Evolutionary conservation across 2,888 invertebrate genomes (phyloP), one percentile per base, ranked within the genome.

Genomic region (Rhagium mordax): DNA sequence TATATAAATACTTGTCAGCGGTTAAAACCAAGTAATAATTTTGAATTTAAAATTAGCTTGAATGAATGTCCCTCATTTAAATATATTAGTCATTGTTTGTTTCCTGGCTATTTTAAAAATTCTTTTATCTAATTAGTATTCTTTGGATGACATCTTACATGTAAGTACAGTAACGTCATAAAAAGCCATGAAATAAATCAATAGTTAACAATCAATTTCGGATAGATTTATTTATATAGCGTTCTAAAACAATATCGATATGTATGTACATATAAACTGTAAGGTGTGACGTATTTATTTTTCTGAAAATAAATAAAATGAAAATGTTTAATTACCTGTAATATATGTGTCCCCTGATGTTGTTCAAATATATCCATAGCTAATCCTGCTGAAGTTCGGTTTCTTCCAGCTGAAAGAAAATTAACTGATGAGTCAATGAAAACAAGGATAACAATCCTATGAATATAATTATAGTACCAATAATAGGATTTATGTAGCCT

Each of bases 281-380:
- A 20, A 13, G 21, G n/a, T n/a, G n/a, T 20, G 13, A 21, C 18
- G 13, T 53, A n/a, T 20, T 53, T 51, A 5, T 15, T 49, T 15
- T 7, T 15, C 16, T n/a, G 13, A 13, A 24, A 2, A 21, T 24
- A 13, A 20, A 53, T 20, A 21, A 13, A n/a, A 2, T 53, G 8
- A n/a, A n/a, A n/a, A n/a, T 53, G 15, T 24, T 61, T 61, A 55
- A 76, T 88, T 89, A 98, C 98, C 95, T 98, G 98, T 81, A 98
- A 91, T 88, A 98, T 98, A 89, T 98, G 98, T 79, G 98, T 98
- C 87, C 98, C 98, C 89, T 98, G 98, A 88, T 98, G 97, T 87
- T 96, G 96, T 88, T 98, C 98, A 88, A 98, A 98, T 86, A 96
- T 91, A 84, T 97, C 96, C 91, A 96, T 92, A 76, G 96, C 95